Evolutionary conservation across 2,797 vertebrate species (phyloP), one percentile per base, ranked within the genome.

Genomic region (Phataginus tricuspis): DNA sequence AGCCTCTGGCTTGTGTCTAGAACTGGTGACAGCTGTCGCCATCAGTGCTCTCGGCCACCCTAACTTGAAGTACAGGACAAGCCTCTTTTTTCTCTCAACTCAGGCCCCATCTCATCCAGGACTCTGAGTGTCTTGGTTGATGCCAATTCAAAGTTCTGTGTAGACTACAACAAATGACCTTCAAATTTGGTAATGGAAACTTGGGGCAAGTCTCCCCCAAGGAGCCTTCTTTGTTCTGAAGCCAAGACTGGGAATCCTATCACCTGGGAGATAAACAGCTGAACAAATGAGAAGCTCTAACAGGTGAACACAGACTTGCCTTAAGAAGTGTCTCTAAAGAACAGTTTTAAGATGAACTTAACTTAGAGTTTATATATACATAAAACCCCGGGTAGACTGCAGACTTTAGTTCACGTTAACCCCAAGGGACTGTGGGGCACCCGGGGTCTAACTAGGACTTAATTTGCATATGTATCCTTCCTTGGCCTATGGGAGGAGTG

Each of bases 11-110:
- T 61, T 69, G 0, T 53, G 42, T 71, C 19, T 39, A 53, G 16
- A 68, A 31, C 16, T 64, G 86, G 71, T 49, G 78, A 84, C 1
- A 64, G 90, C n/a, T 45, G 16, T 34, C 9, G 13, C 29, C 6
- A 4, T 51, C 69, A 34, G 53, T 59, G 80, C 55, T 95, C 57
- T 55, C 69, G 92, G 85, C 59, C 19, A 51, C 27, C 11, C 5
- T 42, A 61, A 83, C 49, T 45, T 59, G 63, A 85, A 82, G 34
- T 68, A 91, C 14, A 13, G 11, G 49, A 75, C 69, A 63, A 55
- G 53, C 72, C 63, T 39, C 75, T 92, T 87, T 96, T 59, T 68
- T 92, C 79, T 94, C 45, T 75, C 18, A 4, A 19, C 39, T 91
- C 61, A 66, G 61, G 61, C 27, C 74, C 75, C 71, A 45, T 77